Conservation (phyloP, 1,140 invertebrate genomes). For the Dufourea novaeangliae region DNA sequence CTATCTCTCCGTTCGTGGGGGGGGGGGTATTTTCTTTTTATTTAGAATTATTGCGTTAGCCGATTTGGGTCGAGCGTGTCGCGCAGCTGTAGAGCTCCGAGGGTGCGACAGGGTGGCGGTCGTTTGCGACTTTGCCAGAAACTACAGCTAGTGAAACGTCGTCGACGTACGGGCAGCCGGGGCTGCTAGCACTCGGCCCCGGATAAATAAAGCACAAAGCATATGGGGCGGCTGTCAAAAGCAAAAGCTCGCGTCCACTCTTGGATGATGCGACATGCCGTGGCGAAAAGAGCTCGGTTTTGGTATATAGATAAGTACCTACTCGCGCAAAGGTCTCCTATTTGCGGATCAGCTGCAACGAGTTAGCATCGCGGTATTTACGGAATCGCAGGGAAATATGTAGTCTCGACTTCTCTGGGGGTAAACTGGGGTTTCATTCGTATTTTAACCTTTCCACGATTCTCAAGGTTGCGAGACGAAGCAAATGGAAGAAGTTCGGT, state of each 20-base stretch:
- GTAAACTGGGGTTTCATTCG: background rate
- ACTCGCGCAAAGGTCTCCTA: conserved; percentile 51
- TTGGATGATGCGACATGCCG: background rate
- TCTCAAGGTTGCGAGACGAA: background rate
- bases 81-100: background rate
- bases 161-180: conserved; percentile 17
- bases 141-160: conserved; percentile 21
- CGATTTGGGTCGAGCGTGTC: background rate
- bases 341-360: conserved; percentile 22
- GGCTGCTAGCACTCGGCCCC: conserved; percentile 1
- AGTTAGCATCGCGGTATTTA: too few species aligned
- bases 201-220: conserved; percentile 43
- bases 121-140: background rate
- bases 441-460: background rate
- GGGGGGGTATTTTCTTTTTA: background rate
- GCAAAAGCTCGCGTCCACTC: conserved; percentile 28
- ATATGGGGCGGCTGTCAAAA: conserved; percentile 44
- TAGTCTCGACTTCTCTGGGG: background rate
- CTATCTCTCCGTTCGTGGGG: background rate
- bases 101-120: background rate
- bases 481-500: background rate
- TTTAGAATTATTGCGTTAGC: background rate
- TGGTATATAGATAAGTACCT: too few species aligned
- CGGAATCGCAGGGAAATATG: background rate
- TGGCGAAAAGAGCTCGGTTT: too few species aligned